These are phyloP conservation scores for Rhinatrema bivittatum DNA, from an alignment of 2,797 vertebrate genomes.

Conservation along the genomic window DNA sequence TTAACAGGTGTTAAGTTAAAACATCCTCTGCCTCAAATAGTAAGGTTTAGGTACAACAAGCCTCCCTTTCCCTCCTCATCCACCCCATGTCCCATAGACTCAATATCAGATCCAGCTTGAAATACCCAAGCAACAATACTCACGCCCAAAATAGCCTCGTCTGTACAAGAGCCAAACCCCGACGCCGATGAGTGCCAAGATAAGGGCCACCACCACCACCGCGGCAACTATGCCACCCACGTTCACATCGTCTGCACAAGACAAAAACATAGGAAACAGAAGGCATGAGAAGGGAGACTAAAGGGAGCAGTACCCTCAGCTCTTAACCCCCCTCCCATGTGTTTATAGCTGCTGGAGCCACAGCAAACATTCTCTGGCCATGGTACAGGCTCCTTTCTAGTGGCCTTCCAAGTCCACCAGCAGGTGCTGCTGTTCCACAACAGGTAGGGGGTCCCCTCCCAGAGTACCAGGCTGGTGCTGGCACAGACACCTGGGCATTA, in stretches of 20 bases:
- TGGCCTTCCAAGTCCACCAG: no score
- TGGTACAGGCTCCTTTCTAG: no score
- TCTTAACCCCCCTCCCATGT: background rate
- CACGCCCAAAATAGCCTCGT: conserved; percentile 79
- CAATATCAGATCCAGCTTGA: background rate
- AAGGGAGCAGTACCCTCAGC: background rate
- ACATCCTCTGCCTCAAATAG: background rate
- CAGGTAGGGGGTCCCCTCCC: no score
- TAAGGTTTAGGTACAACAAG: no score
- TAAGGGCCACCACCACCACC: conserved; percentile 68
- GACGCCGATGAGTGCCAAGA: conserved; percentile 57
- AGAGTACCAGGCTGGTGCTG: no score
- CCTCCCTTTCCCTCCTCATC: no score
- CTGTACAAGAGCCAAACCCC: conserved; percentile 79
- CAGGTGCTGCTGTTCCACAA: no score
- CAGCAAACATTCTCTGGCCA: no score
- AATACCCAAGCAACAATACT: conserved; percentile 33
- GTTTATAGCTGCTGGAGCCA: no score
- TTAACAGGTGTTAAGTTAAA: background rate
- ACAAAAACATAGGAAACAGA: background rate
- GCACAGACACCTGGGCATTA: no score
- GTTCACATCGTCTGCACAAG: conserved; percentile 66
- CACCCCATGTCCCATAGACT: no score
- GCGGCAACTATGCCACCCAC: conserved; percentile 79
- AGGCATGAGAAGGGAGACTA: no score